Evolutionary conservation across 2,113 vertebrate species (phyloP).

Genomic region (Oxyura jamaicensis): DNA sequence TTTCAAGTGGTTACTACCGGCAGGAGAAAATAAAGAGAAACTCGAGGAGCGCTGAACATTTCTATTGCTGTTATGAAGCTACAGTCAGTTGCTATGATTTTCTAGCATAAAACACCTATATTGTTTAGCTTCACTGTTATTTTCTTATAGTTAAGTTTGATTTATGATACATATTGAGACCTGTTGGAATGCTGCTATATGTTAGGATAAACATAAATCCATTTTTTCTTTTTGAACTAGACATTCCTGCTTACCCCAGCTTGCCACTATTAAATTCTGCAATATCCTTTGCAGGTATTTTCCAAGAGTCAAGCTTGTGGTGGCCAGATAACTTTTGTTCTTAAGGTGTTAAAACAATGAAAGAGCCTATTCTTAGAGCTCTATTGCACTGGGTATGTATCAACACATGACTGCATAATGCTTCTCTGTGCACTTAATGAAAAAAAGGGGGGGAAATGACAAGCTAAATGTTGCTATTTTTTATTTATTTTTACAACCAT

Average conservation of each 20-base stretch:
- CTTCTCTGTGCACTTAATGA: neutral
- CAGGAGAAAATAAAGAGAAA: neutral
- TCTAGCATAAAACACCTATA: neutral
- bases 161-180: neutral
- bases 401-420: neutral
- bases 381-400: neutral
- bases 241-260: neutral
- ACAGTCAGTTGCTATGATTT: neutral
- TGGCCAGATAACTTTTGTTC: neutral
- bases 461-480: neutral
- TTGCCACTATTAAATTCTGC: neutral
- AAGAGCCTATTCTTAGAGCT: neutral
- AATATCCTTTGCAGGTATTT: conserved; percentile 7
- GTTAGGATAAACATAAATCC: neutral
- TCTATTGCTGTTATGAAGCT: neutral
- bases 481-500: neutral
- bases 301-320: neutral
- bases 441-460: neutral
- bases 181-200: neutral
- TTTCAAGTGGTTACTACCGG: neutral
- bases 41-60: neutral
- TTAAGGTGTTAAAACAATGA: neutral
- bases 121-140: neutral
- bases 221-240: neutral
- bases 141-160: conserved; percentile 7